Base-by-base conservation (phyloP, 2,888 invertebrate genomes). In the Girardia tigrina region DNA sequence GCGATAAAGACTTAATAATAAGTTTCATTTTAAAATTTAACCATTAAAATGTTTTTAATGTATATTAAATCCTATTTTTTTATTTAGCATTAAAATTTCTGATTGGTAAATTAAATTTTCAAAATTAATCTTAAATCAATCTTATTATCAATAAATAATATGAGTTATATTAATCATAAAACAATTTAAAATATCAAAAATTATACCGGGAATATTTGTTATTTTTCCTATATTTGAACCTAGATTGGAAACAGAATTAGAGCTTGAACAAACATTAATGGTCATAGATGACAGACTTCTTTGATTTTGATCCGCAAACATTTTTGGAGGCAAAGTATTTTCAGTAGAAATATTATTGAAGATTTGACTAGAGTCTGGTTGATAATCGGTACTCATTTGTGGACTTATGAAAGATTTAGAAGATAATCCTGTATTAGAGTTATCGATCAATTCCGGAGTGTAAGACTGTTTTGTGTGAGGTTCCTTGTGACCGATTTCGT, bases 331-430 rank as follows among this genome's bases (percentile, higher is more conserved):
- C 2, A 12, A 12, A 12, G n/a, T 4, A 4, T 4, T 56, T 4
- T 56, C 56, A 56, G n/a, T 56, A 6, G 56, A 56, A 56, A 56
- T n/a, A n/a, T n/a, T n/a, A 12, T 56, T 56, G n/a, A 56, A 56
- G 8, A 36, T 36, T 56, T 56, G 56, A 16, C 56, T 56, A 23
- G 56, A 56, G 23, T 56, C 56, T 4, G 56, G 56, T 56, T 56
- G 56, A 56, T 56, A 56, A 12, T 56, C 56, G 23, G 4, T 4
- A 56, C 2, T n/a, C n/a, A 56, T 56, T 16, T 56, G 56, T 8
- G 56, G 56, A n/a, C 8, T 16, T 20, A 56, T 16, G 23, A 56
- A 12, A 2, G 56, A 23, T n/a, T 56, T 56, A 16, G n/a, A 20
- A 20, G 4, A 2, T 56, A 56, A 6, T 6, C 23, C 23, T 8